Evolutionary conservation across 1,140 invertebrate species (phyloP).

Genomic region (Stegodyphus dumicola): DNA sequence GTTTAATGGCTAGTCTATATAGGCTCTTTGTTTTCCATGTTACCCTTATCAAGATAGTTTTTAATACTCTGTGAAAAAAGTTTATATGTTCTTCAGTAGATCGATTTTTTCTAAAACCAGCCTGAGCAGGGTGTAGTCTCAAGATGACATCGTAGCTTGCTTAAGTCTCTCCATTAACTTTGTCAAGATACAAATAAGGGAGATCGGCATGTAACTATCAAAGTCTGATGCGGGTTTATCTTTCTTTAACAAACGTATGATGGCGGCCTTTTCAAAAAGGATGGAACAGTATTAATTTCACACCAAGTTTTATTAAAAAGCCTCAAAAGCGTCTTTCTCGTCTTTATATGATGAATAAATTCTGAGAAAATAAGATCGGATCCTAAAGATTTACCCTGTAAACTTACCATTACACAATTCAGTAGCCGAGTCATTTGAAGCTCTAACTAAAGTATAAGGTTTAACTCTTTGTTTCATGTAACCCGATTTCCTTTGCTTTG

Average conservation of each 20-base stretch:
- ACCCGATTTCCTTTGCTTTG: neutral
- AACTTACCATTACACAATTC: neutral
- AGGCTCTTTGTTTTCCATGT: slow-evolving; percentile 5
- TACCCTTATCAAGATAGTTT: slow-evolving; percentile 3
- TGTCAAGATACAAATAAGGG: neutral
- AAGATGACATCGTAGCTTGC: slow-evolving; percentile 5
- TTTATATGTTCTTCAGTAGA: neutral
- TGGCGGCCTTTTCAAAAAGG: neutral
- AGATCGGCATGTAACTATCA: neutral
- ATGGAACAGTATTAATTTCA: slow-evolving; percentile 2
- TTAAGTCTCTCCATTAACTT: neutral
- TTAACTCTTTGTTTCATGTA: neutral
- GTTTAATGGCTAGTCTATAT: neutral
- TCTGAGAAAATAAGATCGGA: neutral
- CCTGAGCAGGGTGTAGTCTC: neutral
- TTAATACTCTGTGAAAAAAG: slow-evolving; percentile 19
- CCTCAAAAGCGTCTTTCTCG: neutral
- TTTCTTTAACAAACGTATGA: neutral
- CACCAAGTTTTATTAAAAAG: slow-evolving; percentile 12
- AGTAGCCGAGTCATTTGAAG: neutral
- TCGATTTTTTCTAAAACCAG: slow-evolving; percentile 7
- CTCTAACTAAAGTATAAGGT: neutral
- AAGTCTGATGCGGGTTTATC: neutral
- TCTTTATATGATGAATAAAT: neutral
- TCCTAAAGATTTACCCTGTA: neutral